Percentiles rank a stretch among this genome's conserved stretches.
phyloP scores from a whole-genome alignment of 2,888 invertebrate genomes.

The Eristalinus sepulchralis region DNA sequence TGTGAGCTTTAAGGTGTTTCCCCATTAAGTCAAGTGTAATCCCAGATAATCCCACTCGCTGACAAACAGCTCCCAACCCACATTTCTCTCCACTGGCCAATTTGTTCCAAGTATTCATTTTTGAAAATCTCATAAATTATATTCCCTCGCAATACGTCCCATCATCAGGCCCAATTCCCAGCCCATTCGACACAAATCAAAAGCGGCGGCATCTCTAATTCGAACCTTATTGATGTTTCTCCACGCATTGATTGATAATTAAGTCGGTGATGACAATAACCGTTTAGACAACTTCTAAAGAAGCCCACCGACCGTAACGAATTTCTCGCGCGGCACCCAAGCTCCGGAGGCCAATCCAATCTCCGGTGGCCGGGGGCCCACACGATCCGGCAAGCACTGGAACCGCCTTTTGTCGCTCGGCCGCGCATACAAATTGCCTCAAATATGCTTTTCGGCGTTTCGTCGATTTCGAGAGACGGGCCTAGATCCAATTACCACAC shows the following conservation, averaged over 20 bases:
- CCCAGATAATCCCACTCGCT: too few relatives aligned
- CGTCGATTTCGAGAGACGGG: slow-evolving; percentile 9
- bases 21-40: too few relatives aligned
- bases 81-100: not conserved
- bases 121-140: slow-evolving; percentile 49
- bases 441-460: slow-evolving; percentile 5
- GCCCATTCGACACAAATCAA: not conserved
- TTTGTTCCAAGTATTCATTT: slow-evolving; percentile 28
- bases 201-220: slow-evolving; percentile 51
- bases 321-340: slow-evolving; percentile 40
- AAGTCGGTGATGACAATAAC: slow-evolving; percentile 65
- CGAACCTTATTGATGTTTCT: slow-evolving; percentile 66
- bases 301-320: slow-evolving; percentile 65
- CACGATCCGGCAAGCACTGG: slow-evolving; percentile 13
- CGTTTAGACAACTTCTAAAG: slow-evolving; percentile 68
- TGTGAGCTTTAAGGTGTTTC: too few relatives aligned
- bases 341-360: not conserved
- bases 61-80: too few relatives aligned
- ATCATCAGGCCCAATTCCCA: not conserved
- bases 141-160: slow-evolving; percentile 38
- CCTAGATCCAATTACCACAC: slow-evolving; percentile 52
- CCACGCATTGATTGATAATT: slow-evolving; percentile 69
- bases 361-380: slow-evolving; percentile 32
- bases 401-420: slow-evolving; percentile 48
- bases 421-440: slow-evolving; percentile 63